These are phyloP conservation scores for Melanostoma mellinum DNA, from an alignment of 2,888 invertebrate species.

Conservation along the genomic window DNA sequence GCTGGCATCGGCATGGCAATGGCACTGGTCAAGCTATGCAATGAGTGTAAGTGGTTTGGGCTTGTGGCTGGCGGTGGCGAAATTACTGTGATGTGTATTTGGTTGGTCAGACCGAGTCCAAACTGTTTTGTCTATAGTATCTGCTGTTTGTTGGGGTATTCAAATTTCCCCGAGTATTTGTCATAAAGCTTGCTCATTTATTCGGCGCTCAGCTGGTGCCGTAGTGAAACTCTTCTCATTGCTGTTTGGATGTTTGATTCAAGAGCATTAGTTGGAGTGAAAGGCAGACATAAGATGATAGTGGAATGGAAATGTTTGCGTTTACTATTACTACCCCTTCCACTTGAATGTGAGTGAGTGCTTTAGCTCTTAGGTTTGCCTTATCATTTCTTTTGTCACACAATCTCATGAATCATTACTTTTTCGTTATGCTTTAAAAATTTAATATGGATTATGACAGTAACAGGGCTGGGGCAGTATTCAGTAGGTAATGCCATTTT, in stretches of 20 bases:
- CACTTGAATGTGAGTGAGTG: constrained; percentile 42
- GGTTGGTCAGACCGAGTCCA: constrained; percentile 31
- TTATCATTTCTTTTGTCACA: background rate
- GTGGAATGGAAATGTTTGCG: background rate
- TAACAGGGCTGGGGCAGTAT: too few relatives aligned
- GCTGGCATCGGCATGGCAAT: background rate
- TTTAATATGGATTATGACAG: too few relatives aligned
- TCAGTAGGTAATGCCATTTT: too few relatives aligned
- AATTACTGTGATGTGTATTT: constrained; percentile 35
- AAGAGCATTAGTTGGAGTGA: constrained; percentile 56
- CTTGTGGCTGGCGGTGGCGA: constrained; percentile 39
- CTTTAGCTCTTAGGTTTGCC: constrained; percentile 18
- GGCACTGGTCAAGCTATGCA: too few relatives aligned
- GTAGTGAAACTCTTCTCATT: constrained; percentile 7
- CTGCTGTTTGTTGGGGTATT: constrained; percentile 61
- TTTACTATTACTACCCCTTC: constrained; percentile 39
- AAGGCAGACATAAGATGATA: constrained; percentile 1
- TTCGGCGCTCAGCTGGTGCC: constrained; percentile 78
- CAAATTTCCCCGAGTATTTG: constrained; percentile 74
- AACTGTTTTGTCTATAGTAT: too few relatives aligned
- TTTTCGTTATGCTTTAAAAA: too few relatives aligned
- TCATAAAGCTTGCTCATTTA: constrained; percentile 81
- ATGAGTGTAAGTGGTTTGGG: background rate
- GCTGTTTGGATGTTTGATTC: constrained; percentile 10
- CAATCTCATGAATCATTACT: too few relatives aligned